A percentile compares a stretch with the other conserved stretches of the same genome.
Evolutionary conservation across 2,797 vertebrate genomes (phyloP).

Genomic region (Siniperca obscura): DNA sequence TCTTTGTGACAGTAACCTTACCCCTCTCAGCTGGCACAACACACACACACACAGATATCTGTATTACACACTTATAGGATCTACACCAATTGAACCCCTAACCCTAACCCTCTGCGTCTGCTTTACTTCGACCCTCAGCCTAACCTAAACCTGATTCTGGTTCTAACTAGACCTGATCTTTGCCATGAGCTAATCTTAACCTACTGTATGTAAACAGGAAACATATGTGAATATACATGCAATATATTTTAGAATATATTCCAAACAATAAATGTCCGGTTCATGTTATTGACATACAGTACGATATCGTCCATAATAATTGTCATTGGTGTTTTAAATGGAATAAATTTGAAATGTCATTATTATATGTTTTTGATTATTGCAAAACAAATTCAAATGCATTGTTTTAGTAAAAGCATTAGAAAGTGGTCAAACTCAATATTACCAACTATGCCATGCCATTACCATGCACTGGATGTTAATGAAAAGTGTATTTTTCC

Average conservation of each 20-base stretch:
- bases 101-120: conserved; percentile 9
- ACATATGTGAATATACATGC: neutral
- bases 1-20: conserved; percentile 78
- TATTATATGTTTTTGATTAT: neutral
- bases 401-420: neutral
- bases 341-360: neutral
- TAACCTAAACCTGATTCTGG: conserved; percentile 11
- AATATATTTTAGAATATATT: neutral
- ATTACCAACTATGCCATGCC: neutral
- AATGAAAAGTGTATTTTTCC: neutral
- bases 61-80: conserved; percentile 49
- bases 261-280: neutral
- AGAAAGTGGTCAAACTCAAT: neutral
- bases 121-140: conserved; percentile 25
- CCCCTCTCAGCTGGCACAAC: conserved; percentile 71
- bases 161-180: neutral
- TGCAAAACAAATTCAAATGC: neutral
- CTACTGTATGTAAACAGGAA: neutral
- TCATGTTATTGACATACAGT: neutral
- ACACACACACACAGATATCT: conserved; percentile 39
- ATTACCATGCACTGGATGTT: neutral
- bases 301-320: neutral
- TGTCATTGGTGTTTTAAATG: neutral
- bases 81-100: conserved; percentile 37
- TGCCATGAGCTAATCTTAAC: neutral